These are phyloP conservation scores for Lycocerus yunnanus DNA, from an alignment of 2,888 invertebrate genomes.

Conservation along the genomic window DNA sequence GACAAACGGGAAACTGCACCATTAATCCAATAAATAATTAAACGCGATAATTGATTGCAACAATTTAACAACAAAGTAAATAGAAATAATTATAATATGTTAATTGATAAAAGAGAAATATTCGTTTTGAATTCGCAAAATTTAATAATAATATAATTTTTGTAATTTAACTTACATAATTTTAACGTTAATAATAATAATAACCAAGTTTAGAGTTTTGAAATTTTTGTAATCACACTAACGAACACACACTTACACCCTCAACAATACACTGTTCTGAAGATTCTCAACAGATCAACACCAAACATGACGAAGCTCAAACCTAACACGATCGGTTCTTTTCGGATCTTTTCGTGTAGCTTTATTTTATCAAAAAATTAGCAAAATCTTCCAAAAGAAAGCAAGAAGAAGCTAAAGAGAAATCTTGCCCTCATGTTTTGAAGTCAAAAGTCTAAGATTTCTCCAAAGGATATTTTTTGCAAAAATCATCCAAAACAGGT, in stretches of 20 bases:
- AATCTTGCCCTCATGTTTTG: not conserved
- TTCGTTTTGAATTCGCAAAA: not conserved
- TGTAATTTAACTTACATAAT: not conserved
- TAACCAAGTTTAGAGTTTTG: not conserved
- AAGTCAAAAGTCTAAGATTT: not conserved
- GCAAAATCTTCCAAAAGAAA: not conserved
- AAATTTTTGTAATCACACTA: constrained; percentile 1
- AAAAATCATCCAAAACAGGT: not conserved
- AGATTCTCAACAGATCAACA: constrained; percentile 24
- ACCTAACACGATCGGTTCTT: constrained; percentile 11
- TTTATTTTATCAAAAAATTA: not conserved
- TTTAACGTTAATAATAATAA: not conserved
- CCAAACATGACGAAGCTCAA: constrained; percentile 25
- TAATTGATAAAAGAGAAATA: too few relatives aligned
- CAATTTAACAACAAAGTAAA: not conserved
- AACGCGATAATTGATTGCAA: not conserved
- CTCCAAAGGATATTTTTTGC: not conserved
- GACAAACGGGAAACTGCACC: not conserved
- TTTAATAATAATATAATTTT: not conserved
- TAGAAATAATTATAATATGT: not conserved
- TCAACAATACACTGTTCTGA: constrained; percentile 19
- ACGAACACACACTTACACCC: constrained; percentile 13
- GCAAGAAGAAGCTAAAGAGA: not conserved
- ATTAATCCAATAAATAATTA: not conserved
- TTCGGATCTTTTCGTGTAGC: constrained; percentile 6